Percentiles rank a stretch among this genome's conserved stretches.
Evolutionary conservation across 2,797 vertebrate genomes (phyloP).

Genomic region (Hoplostethus atlanticus): DNA sequence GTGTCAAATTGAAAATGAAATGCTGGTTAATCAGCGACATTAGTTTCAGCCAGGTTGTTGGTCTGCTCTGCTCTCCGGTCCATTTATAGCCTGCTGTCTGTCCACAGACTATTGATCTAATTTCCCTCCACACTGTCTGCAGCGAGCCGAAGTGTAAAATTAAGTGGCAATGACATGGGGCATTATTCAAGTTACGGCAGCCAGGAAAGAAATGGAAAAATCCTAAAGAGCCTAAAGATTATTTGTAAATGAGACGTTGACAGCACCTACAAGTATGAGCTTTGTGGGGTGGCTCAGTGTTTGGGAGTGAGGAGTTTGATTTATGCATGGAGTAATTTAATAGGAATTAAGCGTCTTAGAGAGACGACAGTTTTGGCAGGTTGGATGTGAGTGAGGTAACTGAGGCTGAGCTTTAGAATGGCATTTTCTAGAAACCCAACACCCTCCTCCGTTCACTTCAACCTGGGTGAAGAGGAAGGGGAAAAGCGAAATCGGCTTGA

Average conservation of each 20-base stretch:
- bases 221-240: constrained; percentile 35
- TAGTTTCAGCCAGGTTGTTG: not conserved
- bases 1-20: constrained; percentile 20
- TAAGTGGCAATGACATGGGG: constrained; percentile 45
- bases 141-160: constrained; percentile 27
- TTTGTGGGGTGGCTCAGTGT: constrained; percentile 41
- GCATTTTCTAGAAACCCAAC: constrained; percentile 57
- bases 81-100: constrained; percentile 22
- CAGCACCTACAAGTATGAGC: constrained; percentile 49
- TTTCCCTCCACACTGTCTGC: constrained; percentile 36
- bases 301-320: constrained; percentile 49
- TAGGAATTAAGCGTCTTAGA: constrained; percentile 54
- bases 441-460: constrained; percentile 32
- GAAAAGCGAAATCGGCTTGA: constrained; percentile 39
- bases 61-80: constrained; percentile 9
- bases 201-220: constrained; percentile 45
- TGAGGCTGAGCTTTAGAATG: constrained; percentile 30
- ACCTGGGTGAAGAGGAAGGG: constrained; percentile 30
- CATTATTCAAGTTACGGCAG: constrained; percentile 35
- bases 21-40: constrained; percentile 27
- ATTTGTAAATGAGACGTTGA: constrained; percentile 60
- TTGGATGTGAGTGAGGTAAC: constrained; percentile 58
- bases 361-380: constrained; percentile 63
- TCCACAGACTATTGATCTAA: constrained; percentile 37
- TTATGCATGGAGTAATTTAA: constrained; percentile 66